These are phyloP conservation scores for Stomorhina lunata DNA, from an alignment of 2,888 invertebrate genomes.

Conservation along the genomic window DNA sequence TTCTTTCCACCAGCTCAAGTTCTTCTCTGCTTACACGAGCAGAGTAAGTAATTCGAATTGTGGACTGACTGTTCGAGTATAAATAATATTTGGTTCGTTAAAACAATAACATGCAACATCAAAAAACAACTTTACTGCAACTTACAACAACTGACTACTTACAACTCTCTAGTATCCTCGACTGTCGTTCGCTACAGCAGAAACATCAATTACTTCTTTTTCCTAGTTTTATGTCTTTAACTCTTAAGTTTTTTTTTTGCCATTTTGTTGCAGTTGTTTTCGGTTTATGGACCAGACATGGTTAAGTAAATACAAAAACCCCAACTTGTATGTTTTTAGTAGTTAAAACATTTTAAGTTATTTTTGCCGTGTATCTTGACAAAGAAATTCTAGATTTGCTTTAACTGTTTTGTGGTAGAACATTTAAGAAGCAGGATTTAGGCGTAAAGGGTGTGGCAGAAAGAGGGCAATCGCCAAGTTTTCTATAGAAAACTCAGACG, in stretches of 20 bases:
- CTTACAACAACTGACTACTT: background rate
- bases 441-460: background rate
- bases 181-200: background rate
- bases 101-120: slow-evolving; percentile 6
- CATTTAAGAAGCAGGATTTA: slow-evolving; percentile 34
- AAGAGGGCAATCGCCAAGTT: too few species aligned
- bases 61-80: slow-evolving; percentile 8
- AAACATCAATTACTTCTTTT: background rate
- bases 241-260: background rate
- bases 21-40: background rate
- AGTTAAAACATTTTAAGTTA: slow-evolving; percentile 4
- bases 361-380: background rate
- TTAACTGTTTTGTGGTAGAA: slow-evolving; percentile 27
- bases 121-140: background rate
- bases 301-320: slow-evolving; percentile 32
- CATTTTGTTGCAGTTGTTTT: background rate
- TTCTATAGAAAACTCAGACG: too few species aligned
- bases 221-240: slow-evolving; percentile 25
- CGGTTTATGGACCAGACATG: slow-evolving; percentile 22
- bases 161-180: slow-evolving; percentile 17
- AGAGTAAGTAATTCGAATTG: slow-evolving; percentile 29
- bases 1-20: slow-evolving; percentile 19
- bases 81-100: slow-evolving; percentile 28
- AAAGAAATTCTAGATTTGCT: slow-evolving; percentile 32
- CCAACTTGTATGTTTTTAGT: slow-evolving; percentile 6